These are phyloP conservation scores for Tetropium fuscum DNA, from an alignment of 2,888 invertebrate species.

Conservation along the genomic window DNA sequence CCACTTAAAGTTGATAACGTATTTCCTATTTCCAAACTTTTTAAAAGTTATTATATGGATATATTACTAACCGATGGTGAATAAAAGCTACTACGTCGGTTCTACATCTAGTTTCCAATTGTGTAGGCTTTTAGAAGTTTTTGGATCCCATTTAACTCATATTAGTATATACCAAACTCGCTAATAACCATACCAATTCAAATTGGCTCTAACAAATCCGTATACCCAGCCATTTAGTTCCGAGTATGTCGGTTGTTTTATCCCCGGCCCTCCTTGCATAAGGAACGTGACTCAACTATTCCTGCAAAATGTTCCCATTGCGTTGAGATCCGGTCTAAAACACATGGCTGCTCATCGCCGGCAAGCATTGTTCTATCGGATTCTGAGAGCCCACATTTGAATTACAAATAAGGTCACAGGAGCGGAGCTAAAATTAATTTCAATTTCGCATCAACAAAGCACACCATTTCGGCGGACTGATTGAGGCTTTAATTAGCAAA, in stretches of 20 bases:
- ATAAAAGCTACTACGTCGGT: too few species aligned
- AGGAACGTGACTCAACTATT: conserved; percentile 23
- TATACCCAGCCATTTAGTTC: conserved; percentile 14
- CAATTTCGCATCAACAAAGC: conserved; percentile 55
- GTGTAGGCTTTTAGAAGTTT: too few species aligned
- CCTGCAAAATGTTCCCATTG: conserved; percentile 39
- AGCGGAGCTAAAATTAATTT: conserved; percentile 59
- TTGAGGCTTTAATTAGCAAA: conserved; percentile 56
- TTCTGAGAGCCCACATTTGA: conserved; percentile 55
- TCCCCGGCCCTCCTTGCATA: conserved; percentile 3
- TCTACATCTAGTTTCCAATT: too few species aligned
- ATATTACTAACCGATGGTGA: too few species aligned
- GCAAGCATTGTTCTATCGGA: conserved; percentile 41
- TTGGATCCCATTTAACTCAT: conserved; percentile 2
- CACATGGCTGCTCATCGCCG: conserved; percentile 40
- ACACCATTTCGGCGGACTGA: conserved; percentile 47
- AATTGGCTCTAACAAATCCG: conserved; percentile 14
- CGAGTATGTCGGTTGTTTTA: conserved; percentile 12
- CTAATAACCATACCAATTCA: conserved; percentile 18
- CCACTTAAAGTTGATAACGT: too few species aligned
- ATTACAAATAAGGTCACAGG: conserved; percentile 59
- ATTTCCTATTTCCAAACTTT: too few species aligned
- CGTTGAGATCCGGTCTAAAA: conserved; percentile 40
- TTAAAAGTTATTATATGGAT: too few species aligned
- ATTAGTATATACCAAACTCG: conserved; percentile 12